Base-by-base conservation (phyloP, 2,113 vertebrate species). In the Megaceryle torquata region DNA sequence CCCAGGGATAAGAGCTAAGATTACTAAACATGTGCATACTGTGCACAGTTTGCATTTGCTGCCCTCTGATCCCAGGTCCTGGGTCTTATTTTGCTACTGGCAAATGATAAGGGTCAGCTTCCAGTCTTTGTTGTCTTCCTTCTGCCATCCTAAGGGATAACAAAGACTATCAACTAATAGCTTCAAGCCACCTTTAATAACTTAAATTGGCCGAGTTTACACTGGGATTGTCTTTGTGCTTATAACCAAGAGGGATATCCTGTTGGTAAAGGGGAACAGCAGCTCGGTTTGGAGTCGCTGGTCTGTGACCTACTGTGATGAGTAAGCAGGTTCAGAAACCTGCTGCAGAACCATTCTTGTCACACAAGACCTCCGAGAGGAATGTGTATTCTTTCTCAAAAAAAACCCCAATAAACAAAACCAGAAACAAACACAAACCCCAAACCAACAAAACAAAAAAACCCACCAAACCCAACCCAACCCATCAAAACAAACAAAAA, bases 1-100 rank as follows among this genome's bases (percentile, higher is more conserved):
- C 20, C 2, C 35, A 59, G 20, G 4, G 13, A 4, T 20, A 5
- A n/a, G 8, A 57, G 74, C 65, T 31, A 11, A 51, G 41, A 11
- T 53, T 31, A 1, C 44, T 28, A 5, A 17, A 50, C 28, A 10
- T 2, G 13, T 13, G 41, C 3, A 0, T 20, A 1, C 67, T 35
- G 28, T 18, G n/a, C 50, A 14, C 43, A 25, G 17, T 41, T 70
- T 19, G 48, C 33, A 4, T 26, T 46, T 20, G 12, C 15, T 46
- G 68, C 39, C 80, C 13, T 43, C 70, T 1, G 0, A 39, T 71
- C 29, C 57, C 10, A 41, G 22, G 24, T 39, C 24, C 63, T 46
- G 61, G n/a, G 13, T 59, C 43, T 14, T 10, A 3, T 2, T 29
- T 3, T 53, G 48, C 54, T 37, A 3, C 25, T 18, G 61, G 61